Evolutionary conservation across 2,113 vertebrate genomes (phyloP).

Genomic region (Nycticorax nycticorax): DNA sequence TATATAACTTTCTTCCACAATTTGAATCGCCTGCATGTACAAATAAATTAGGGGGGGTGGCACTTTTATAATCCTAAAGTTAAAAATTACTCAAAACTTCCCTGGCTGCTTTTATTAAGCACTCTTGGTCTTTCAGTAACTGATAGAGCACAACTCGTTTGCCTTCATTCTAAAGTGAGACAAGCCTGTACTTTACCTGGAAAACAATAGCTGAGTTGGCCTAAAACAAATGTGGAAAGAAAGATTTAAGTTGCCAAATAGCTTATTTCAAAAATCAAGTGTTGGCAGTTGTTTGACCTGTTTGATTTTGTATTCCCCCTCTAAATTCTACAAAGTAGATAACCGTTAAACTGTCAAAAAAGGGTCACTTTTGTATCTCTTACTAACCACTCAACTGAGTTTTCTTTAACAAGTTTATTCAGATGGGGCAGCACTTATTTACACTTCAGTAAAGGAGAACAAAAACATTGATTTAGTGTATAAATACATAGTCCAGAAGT

Average conservation of each 20-base stretch:
- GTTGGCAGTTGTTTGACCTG: not conserved
- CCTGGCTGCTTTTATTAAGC: not conserved
- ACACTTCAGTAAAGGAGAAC: constrained; percentile 98
- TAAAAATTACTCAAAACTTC: not conserved
- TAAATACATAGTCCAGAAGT: constrained; percentile 97
- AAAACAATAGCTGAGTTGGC: not conserved
- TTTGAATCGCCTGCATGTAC: not conserved
- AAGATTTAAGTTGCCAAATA: not conserved
- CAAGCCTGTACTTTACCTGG: not conserved
- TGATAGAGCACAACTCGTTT: not conserved
- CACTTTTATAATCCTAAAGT: not conserved
- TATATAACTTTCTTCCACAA: not conserved
- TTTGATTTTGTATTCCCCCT: not conserved
- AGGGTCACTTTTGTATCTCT: not conserved
- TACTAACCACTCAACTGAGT: not conserved
- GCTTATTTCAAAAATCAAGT: not conserved
- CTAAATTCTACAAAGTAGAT: not conserved
- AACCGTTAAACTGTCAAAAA: not conserved
- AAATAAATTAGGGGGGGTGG: not conserved
- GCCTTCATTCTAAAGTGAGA: not conserved
- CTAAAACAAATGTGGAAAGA: not conserved
- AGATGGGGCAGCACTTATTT: constrained; percentile 97
- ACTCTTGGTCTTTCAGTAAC: not conserved
- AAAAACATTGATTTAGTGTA: constrained; percentile 98
- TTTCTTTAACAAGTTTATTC: constrained; percentile 81